phyloP scores from a whole-genome alignment of 2,888 invertebrate genomes.

The Tetrapedia diversipes region DNA sequence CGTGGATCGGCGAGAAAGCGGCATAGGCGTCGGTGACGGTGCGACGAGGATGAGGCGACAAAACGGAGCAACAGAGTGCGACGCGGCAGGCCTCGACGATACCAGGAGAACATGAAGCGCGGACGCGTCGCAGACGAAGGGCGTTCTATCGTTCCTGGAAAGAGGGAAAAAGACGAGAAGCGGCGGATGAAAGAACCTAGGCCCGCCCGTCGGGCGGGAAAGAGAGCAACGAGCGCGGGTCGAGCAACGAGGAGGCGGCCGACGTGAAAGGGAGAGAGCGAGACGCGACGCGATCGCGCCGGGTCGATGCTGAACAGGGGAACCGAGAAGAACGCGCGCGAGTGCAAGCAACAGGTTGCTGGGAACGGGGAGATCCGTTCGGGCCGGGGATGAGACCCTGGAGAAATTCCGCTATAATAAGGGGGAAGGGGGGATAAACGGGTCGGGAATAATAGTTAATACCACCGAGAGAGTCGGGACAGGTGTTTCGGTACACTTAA shows the following conservation, averaged over 20 bases:
- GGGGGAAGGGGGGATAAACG: constrained; percentile 44
- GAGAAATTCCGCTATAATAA: constrained; percentile 56
- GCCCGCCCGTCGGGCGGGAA: constrained; percentile 27
- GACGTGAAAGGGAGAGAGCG: constrained; percentile 8
- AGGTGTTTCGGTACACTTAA: too few relatives aligned
- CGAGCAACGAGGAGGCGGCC: constrained; percentile 31
- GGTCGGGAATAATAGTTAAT: too few relatives aligned
- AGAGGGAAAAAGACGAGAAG: constrained; percentile 60
- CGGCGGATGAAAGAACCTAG: constrained; percentile 54
- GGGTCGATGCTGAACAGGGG: constrained; percentile 7
- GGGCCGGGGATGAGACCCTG: constrained; percentile 59
- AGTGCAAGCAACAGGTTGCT: constrained; percentile 66
- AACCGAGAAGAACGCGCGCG: constrained; percentile 44
- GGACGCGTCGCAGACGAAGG: constrained; percentile 71
- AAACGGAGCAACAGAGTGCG: constrained; percentile 81
- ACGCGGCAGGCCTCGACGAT: constrained; percentile 78
- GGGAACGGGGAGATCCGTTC: constrained; percentile 18
- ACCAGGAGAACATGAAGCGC: constrained; percentile 80
- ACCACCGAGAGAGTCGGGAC: too few relatives aligned
- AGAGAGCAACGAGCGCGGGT: constrained; percentile 33
- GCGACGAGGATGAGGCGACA: constrained; percentile 69
- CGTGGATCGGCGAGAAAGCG: constrained; percentile 49
- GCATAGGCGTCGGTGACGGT: constrained; percentile 53
- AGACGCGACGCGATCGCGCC: background rate
- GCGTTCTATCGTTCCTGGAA: constrained; percentile 67